These are phyloP conservation scores for Myrmophylax atrothorax DNA, from an alignment of 2,113 vertebrate genomes.

Conservation along the genomic window DNA sequence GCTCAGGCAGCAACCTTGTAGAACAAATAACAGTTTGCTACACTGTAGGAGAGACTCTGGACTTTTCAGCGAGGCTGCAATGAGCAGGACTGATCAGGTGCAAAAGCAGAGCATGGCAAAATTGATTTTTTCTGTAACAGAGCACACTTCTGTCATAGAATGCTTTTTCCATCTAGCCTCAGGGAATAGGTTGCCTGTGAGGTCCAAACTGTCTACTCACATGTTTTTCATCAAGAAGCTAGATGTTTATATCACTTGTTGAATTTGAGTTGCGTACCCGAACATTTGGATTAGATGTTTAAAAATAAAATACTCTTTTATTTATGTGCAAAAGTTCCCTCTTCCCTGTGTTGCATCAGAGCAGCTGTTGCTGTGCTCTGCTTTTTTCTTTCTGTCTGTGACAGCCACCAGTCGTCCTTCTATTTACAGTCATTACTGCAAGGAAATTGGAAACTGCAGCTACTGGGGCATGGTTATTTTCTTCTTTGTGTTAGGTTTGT, in stretches of 20 bases:
- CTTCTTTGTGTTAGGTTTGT: neutral
- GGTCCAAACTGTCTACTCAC: neutral
- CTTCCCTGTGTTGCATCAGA: neutral
- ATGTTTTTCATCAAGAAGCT: neutral
- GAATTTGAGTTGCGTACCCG: neutral
- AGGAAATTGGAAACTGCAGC: neutral
- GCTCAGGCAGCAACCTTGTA: rapidly evolving
- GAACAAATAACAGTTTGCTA: neutral
- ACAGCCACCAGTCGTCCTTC: neutral
- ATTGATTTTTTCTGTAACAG: neutral
- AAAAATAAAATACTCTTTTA: neutral
- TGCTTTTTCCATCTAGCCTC: neutral
- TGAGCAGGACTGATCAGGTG: neutral
- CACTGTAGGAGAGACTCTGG: neutral
- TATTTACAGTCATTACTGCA: neutral
- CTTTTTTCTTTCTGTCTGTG: neutral
- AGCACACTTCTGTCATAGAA: neutral
- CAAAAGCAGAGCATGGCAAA: neutral
- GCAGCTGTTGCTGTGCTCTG: neutral
- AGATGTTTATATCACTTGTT: neutral
- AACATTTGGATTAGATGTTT: neutral
- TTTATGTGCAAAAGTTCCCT: neutral
- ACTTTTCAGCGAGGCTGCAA: neutral
- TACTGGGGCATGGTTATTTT: neutral
- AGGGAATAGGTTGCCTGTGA: neutral